Evolutionary conservation across 2,113 vertebrate genomes (phyloP), one percentile per base, ranked within the genome.

Genomic region (Myotis yumanensis): DNA sequence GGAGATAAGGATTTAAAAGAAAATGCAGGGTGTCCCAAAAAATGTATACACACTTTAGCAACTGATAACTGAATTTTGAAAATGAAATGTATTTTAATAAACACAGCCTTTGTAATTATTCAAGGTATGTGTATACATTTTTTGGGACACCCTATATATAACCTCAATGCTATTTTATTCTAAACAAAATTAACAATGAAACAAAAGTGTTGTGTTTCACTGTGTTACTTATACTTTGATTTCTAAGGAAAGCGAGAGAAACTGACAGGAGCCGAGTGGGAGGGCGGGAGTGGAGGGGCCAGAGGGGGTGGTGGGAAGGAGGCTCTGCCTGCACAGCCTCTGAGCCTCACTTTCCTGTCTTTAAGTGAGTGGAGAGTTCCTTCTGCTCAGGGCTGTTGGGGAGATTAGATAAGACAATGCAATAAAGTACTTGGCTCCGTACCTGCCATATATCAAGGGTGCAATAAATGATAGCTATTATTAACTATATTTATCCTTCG

Each of bases 401-500:
- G 69, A 89, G 37, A 77, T 59, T 43, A 52, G 82, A 23, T 18
- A 48, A 81, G 43, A 48, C 43, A 6, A 35, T 28, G 48, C 81
- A 71, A 17, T 14, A 25, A 57, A 23, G n/a, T 15, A 22, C 46
- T 68, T 77, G 79, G 79, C 37, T 28, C 7, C n/a, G 16, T 59
- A 5, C 37, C 40, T 62, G 46, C 68, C 20, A 1, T 51, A 23
- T 43, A 28, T 52, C 35, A 43, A 72, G 20, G 18, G 28, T 6
- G 89, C 80, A 80, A 40, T 71, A 32, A n/a, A n/a, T 69, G 51
- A 22, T 11, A 54, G 22, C 30, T 22, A 15, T 89, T 71, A 48
- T 73, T 57, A 80, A 35, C 59, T 66, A 14, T 59, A 87, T 62
- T 57, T 79, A 95, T 80, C 54, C 76, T 88, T 69, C 14, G 15